These are phyloP conservation scores for Pseudolaguvia tuberculata DNA, from an alignment of 2,113 vertebrate genomes.

Conservation along the genomic window DNA sequence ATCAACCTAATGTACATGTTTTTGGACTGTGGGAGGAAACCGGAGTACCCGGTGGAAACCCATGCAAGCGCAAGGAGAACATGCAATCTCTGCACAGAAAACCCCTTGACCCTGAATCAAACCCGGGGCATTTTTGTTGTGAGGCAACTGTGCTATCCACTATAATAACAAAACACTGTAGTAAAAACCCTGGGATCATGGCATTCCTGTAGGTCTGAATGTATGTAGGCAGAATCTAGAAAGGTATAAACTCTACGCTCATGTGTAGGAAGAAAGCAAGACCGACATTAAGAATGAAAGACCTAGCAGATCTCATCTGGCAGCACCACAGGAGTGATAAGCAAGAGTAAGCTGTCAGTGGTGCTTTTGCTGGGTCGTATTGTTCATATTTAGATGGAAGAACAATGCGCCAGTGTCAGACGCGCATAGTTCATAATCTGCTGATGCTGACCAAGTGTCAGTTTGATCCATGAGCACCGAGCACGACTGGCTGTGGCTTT, in stretches of 20 bases:
- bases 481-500: constrained; percentile 63
- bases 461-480: constrained; percentile 67
- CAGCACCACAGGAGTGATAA: constrained; percentile 57
- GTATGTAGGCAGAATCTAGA: constrained; percentile 46
- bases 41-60: too few species aligned
- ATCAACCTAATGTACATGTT: too few species aligned
- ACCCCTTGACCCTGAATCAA: too few species aligned
- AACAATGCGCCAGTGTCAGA: constrained; percentile 76
- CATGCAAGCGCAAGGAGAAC: too few species aligned
- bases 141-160: too few species aligned
- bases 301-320: constrained; percentile 56
- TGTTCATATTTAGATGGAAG: constrained; percentile 76
- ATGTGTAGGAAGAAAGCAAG: constrained; percentile 15
- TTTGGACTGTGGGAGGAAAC: too few species aligned
- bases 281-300: constrained; percentile 26
- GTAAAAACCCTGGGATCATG: too few species aligned
- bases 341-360: constrained; percentile 64
- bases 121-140: too few species aligned
- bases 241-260: not conserved
- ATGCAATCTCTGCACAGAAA: too few species aligned
- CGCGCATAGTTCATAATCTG: constrained; percentile 80
- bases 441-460: constrained; percentile 81
- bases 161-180: not conserved
- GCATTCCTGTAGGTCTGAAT: not conserved
- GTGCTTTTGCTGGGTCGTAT: constrained; percentile 58